Base-by-base conservation (phyloP, 2,113 vertebrate genomes). In the Acrocephalus arundinaceus region DNA sequence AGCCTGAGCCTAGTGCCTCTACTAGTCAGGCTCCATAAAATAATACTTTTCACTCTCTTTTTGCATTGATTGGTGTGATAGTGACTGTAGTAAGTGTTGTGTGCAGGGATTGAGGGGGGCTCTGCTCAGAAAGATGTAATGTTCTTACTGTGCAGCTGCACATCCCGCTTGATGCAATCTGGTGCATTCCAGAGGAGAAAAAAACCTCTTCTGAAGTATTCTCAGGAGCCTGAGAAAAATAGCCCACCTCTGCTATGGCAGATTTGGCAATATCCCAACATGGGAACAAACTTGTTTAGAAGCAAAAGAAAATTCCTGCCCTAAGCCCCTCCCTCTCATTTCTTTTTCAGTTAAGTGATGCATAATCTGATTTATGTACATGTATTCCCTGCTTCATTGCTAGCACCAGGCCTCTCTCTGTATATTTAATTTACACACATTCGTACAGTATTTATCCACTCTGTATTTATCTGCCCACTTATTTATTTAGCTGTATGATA, bases 281-380 rank as follows among this genome's bases (percentile, higher is more conserved):
- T 51, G 39, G 63, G 77, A 90, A 59, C 54, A 85, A 90, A 93
- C 72, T 94, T 85, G 81, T 94, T 90, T 41, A 75, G 91, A 86
- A 77, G 73, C 75, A 70, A 54, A 89, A 93, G 68, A 94, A 87
- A 81, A 75, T 84, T 89, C 73, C 67, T 94, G 30, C 45, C 71
- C 59, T 82, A 92, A 86, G 43, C 74, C 82, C 85, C 87, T 96
- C 93, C 93, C 23, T 93, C 61, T 82, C 52, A 13, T 87, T 76
- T 65, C 57, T 82, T 93, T 96, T 90, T 85, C 81, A 59, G 75
- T 91, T 92, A 91, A 96, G 83, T 87, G 71, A 89, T 95, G 87
- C 81, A 77, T 91, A 78, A 80, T 91, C 67, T 65, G 71, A 88
- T 93, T 73, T 84, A 62, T 75, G 65, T 82, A 15, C 48, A 21